Base-by-base conservation (phyloP, 2,113 vertebrate species). In the Siphamia tubifer region DNA sequence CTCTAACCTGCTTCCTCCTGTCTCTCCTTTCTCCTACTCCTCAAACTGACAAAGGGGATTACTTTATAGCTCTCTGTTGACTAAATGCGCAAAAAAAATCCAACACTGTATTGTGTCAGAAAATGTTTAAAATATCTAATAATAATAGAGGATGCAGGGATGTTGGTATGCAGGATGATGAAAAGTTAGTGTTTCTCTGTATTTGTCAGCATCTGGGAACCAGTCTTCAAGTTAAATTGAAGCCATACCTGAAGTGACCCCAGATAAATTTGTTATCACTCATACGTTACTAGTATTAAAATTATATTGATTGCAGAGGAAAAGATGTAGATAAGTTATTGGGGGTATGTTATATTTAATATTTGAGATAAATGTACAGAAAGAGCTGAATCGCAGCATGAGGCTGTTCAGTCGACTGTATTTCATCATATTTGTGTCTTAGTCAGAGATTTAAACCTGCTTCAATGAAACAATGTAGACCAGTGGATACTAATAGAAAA, bases 31-130 rank as follows among this genome's bases (percentile, higher is more conserved):
- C 71, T 69, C 63, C 47, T n/a, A 13, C 47, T 61, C 49, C 70
- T 73, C 65, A 60, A 80, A 73, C 72, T 83, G 66, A 71, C 64
- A 81, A 77, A 79, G 40, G 42, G 60, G 68, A 66, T 27, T 23
- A 34, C 13, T 17, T 40, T 24, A 12, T 24, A 17, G 15, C 40
- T 11, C 12, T 12, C 10, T 19, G 9, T 21, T 12, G 13, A 34
- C 31, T 11, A 9, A 34, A 10, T 34, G 3, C 31, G 10, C 31
- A 34, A 12, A 34, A 8, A 34, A 11, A 3, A 9, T 12, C 5
- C 3, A 34, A 34, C n/a, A n/a, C n/a, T n/a, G n/a, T n/a, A n/a
- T n/a, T n/a, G n/a, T n/a, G n/a, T n/a, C n/a, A n/a, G n/a, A n/a
- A n/a, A n/a, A n/a, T n/a, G n/a, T n/a, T n/a, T n/a, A n/a, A n/a